Base-by-base conservation (phyloP, 2,113 vertebrate species). In the Percina caprodes region DNA sequence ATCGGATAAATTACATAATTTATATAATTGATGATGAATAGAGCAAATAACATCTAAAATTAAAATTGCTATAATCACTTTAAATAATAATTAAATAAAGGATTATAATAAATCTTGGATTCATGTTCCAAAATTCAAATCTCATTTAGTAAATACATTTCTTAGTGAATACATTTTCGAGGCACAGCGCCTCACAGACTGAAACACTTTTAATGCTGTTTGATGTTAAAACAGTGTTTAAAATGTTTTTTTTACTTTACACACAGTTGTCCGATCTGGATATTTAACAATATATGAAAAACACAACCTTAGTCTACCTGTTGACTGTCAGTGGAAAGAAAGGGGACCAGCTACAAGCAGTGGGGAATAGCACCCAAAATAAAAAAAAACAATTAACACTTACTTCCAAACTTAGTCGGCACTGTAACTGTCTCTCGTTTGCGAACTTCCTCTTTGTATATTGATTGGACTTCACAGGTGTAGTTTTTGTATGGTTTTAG, bases 341-440 rank as follows among this genome's bases (percentile, higher is more conserved):
- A 42, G 39, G 39, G 39, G 9, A 9, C 39, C 39, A 42, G 39
- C 9, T 39, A 10, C 39, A 42, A 3, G 39, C 39, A 11, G 10
- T 11, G 39, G 39, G 10, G 35, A 42, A 9, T 2, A 10, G 10
- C 0, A 11, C 39, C 39, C 10, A 0, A 42, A 42, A 42, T 42
- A 42, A 11, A 30, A 30, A 30, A 30, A 30, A 4, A 42, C 9
- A 11, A 10, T 39, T 1, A 5, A 79, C 69, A 95, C 96, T 95
- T 88, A 97, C 97, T 0, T 74, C 65, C 92, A 71, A 24, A 0
- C 4, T 84, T 1, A 23, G 97, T 98, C 18, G 0, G 0, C 0
- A 0, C 0, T 0, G 0, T 0, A 11, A 3, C 4, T 3, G 1
- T 0, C 0, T 0, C 0, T 16, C 0, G 0, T 0, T 10, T 0